phyloP scores from a whole-genome alignment of 2,888 invertebrate genomes.

The Strigamia crassipes region DNA sequence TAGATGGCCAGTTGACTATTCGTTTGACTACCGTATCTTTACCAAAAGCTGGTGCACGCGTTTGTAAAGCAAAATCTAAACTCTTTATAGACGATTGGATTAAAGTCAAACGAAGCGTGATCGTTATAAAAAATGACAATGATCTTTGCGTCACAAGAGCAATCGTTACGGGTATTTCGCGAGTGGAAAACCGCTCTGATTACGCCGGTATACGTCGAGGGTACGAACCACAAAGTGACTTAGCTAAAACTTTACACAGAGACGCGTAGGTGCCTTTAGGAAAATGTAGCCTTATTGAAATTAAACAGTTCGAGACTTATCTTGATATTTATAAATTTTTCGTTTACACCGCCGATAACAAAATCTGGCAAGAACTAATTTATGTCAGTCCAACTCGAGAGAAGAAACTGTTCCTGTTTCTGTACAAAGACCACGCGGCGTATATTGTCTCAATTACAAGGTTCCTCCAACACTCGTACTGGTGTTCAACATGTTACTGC shows the following conservation, averaged over 20 bases:
- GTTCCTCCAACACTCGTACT: not conserved
- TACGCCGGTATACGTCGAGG: not conserved
- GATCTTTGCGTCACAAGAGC: not conserved
- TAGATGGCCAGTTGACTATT: not conserved
- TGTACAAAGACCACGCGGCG: not conserved
- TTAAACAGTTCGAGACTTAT: not conserved
- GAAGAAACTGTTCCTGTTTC: not conserved
- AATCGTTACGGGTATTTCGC: not conserved
- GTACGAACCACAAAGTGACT: not conserved
- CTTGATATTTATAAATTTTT: not conserved
- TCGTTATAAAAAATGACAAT: not conserved
- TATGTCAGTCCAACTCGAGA: not conserved
- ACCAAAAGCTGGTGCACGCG: not conserved
- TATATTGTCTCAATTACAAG: not conserved
- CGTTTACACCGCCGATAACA: not conserved
- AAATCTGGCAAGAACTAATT: not conserved
- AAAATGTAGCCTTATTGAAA: not conserved
- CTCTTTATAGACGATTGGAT: not conserved
- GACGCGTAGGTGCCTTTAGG: not conserved
- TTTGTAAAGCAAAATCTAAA: not conserved
- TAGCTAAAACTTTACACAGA: not conserved
- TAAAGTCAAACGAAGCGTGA: too few relatives aligned
- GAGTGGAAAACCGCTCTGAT: not conserved
- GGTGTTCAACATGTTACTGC: not conserved
- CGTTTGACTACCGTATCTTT: not conserved